Percentiles rank a stretch among this genome's conserved stretches.
These are phyloP conservation scores for Cantharis flavilabris DNA, from an alignment of 2,888 invertebrate genomes.

Conservation along the genomic window DNA sequence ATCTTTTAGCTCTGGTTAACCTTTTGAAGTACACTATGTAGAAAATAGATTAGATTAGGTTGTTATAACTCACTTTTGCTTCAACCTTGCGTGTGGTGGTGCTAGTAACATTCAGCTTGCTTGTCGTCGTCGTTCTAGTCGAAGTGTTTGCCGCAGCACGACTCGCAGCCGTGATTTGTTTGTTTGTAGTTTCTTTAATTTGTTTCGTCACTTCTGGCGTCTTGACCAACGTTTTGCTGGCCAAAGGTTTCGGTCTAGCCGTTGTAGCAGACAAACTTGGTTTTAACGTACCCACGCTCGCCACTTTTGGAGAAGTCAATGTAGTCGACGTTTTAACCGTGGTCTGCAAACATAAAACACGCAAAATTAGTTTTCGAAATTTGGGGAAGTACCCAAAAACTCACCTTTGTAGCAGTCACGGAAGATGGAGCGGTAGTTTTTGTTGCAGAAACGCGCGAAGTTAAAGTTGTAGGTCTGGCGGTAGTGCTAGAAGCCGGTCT, in stretches of 20 bases:
- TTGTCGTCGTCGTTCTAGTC: constrained; percentile 7
- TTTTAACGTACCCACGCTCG: constrained; percentile 32
- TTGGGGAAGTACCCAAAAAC: background rate
- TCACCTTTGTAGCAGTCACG: constrained; percentile 33
- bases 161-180: constrained; percentile 58
- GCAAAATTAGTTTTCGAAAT: background rate
- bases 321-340: constrained; percentile 24
- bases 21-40: too few relatives aligned
- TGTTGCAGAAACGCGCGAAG: constrained; percentile 32
- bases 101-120: constrained; percentile 27
- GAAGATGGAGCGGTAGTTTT: constrained; percentile 18
- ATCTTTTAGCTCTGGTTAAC: too few relatives aligned
- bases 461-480: constrained; percentile 33
- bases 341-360: constrained; percentile 17
- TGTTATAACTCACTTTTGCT: constrained; percentile 40
- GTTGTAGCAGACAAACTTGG: constrained; percentile 34
- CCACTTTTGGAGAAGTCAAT: constrained; percentile 25
- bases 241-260: constrained; percentile 39
- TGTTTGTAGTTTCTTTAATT: constrained; percentile 72
- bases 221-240: constrained; percentile 38
- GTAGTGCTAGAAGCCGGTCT: constrained; percentile 27
- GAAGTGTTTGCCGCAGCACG: constrained; percentile 24
- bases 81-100: constrained; percentile 45
- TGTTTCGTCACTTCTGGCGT: constrained; percentile 59
- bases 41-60: background rate